These are phyloP conservation scores for Coelopa frigida DNA, from an alignment of 1,140 invertebrate genomes.

Conservation along the genomic window DNA sequence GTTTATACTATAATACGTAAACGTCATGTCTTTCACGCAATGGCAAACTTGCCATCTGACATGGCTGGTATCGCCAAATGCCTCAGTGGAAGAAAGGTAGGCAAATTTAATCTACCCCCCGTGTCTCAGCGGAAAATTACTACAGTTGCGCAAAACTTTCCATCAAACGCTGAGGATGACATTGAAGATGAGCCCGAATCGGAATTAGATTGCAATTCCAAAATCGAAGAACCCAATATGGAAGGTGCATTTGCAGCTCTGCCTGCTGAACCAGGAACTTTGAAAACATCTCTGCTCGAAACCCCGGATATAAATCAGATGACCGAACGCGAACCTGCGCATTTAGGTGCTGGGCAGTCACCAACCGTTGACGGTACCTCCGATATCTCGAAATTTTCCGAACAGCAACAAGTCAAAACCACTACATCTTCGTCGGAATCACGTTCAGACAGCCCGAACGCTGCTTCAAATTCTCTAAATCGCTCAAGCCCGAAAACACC, in stretches of 20 bases:
- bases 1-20: conserved; percentile 99
- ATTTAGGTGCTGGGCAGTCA: conserved; percentile 50
- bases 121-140: conserved; percentile 26
- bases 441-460: conserved; percentile 20
- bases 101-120: conserved; percentile 37
- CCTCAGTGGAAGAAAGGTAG: conserved; percentile 59
- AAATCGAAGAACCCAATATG: conserved; percentile 57
- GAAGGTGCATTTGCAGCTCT: conserved; percentile 77
- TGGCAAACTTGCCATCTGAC: conserved; percentile 93
- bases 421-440: conserved; percentile 13
- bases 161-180: conserved; percentile 25
- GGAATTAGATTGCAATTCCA: conserved; percentile 33
- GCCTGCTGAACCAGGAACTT: conserved; percentile 82
- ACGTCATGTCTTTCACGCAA: conserved; percentile 90
- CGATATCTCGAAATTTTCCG: conserved; percentile 18
- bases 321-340: conserved; percentile 88
- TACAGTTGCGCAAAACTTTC: conserved; percentile 19
- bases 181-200: conserved; percentile 16
- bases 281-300: conserved; percentile 83
- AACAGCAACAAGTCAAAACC: neutral
- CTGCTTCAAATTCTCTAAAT: neutral
- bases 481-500: conserved; percentile 3
- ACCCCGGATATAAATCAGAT: conserved; percentile 76
- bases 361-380: conserved; percentile 21
- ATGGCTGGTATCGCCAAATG: conserved; percentile 81